Conservation (phyloP, 1,140 invertebrate species). For the Liolophura sinensis region DNA sequence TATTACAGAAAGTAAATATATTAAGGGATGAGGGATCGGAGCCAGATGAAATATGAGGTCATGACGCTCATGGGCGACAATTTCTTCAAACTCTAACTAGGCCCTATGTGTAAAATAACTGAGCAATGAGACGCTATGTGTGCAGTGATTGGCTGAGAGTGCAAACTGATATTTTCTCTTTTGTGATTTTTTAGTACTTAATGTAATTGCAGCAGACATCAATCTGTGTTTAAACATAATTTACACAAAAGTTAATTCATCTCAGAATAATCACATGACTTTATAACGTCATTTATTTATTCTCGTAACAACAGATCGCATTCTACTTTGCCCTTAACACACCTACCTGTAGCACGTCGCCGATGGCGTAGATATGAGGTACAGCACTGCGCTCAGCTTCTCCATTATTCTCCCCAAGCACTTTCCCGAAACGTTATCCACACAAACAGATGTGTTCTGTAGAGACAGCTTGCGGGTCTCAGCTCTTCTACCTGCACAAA, state of each 20-base stretch:
- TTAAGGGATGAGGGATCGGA: too few relatives aligned
- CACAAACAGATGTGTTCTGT: slow-evolving; percentile 58
- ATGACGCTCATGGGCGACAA: not conserved
- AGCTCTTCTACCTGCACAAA: slow-evolving; percentile 57
- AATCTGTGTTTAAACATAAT: too few relatives aligned
- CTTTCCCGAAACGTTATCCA: slow-evolving; percentile 49
- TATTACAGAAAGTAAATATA: too few relatives aligned
- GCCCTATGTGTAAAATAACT: not conserved
- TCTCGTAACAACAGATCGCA: too few relatives aligned
- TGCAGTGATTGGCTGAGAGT: not conserved
- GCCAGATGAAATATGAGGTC: not conserved
- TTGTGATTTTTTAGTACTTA: too few relatives aligned
- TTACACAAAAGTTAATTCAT: too few relatives aligned
- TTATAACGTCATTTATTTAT: too few relatives aligned
- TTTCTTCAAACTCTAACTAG: not conserved
- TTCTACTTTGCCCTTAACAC: too few relatives aligned
- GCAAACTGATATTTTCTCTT: too few relatives aligned
- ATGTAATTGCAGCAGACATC: too few relatives aligned
- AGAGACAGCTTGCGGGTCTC: slow-evolving; percentile 63
- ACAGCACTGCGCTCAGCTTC: slow-evolving; percentile 80
- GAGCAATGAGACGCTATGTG: not conserved
- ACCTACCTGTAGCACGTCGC: slow-evolving; percentile 71
- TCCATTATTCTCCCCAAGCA: slow-evolving; percentile 62
- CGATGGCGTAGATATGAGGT: slow-evolving; percentile 86
- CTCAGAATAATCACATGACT: too few relatives aligned